Base-by-base conservation (phyloP, 2,888 invertebrate genomes). In the Orthosia gothica region DNA sequence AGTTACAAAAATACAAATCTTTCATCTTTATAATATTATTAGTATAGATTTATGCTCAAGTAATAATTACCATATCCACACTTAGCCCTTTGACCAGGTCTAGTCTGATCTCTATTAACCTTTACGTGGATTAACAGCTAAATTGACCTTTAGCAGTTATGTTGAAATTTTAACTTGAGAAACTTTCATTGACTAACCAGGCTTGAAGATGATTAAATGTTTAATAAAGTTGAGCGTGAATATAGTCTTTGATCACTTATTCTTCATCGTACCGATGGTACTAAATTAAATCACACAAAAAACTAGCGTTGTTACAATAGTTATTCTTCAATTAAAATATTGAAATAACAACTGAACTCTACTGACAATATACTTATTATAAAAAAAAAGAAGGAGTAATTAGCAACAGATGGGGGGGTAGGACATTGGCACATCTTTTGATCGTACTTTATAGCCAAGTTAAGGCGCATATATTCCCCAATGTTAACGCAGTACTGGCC, bases 51-150 rank as follows among this genome's bases (percentile, higher is more conserved):
- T n/a, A 40, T 40, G 1, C n/a, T 50, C 47, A 50, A 7, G 23
- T 26, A 66, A 40, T 47, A 40, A 64, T 63, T 68, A 59, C 20
- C 50, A 64, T n/a, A 54, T 50, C 49, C 32, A 20, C 18, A 62
- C 20, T 68, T 81, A 74, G 45, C 13, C 16, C 18, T 70, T 0
- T 54, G 70, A n/a, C 57, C 67, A 77, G 47, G n/a, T 15, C 49
- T 0, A 18, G 49, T 59, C 57, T 77, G 68, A 66, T 72, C 78
- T 69, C 65, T 47, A 77, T 82, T 81, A 69, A 77, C 83, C 82
- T 76, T 70, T 70, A 52, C 78, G 52, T 54, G 15, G 26, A 49
- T 81, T 45, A 65, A 59, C 45, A 50, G 52, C 47, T 9, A 26
- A 57, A 57, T 61, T 75, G 47, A 76, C 57, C 69, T 79, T 69